These are phyloP conservation scores for Hirudo medicinalis DNA, from an alignment of 1,140 invertebrate genomes.

Conservation along the genomic window DNA sequence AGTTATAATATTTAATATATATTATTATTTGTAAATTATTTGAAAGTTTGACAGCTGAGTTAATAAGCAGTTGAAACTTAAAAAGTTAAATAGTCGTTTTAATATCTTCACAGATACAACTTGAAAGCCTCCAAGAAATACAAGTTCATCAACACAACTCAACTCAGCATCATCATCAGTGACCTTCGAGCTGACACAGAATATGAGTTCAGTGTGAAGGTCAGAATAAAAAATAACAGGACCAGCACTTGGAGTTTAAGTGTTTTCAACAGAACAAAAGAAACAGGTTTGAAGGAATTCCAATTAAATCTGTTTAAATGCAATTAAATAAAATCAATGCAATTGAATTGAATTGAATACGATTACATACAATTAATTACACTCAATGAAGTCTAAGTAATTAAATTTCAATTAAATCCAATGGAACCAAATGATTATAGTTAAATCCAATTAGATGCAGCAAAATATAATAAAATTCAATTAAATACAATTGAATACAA, in stretches of 20 bases:
- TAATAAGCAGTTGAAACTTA: background rate
- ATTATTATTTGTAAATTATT: slow-evolving; percentile 50
- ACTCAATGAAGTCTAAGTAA: too few relatives aligned
- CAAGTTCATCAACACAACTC: slow-evolving; percentile 69
- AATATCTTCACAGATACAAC: slow-evolving; percentile 39
- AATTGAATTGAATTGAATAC: background rate
- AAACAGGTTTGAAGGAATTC: slow-evolving; percentile 45
- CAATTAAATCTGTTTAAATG: background rate
- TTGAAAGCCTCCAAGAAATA: slow-evolving; percentile 50
- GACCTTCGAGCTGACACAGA: slow-evolving; percentile 79
- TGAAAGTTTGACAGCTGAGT: background rate
- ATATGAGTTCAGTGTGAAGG: slow-evolving; percentile 90
- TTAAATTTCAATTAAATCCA: too few relatives aligned
- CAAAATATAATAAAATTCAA: too few relatives aligned
- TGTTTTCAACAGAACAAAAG: slow-evolving; percentile 71
- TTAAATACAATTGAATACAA: too few relatives aligned
- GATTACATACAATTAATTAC: too few relatives aligned
- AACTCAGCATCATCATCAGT: slow-evolving; percentile 83
- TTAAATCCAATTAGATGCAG: too few relatives aligned
- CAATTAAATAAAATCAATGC: background rate
- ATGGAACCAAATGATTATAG: too few relatives aligned
- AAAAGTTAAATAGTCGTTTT: background rate
- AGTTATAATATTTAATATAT: slow-evolving; percentile 47
- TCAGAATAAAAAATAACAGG: slow-evolving; percentile 61
- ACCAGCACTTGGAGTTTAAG: slow-evolving; percentile 87